Evolutionary conservation across 2,797 vertebrate genomes (phyloP).

Genomic region (Karalla daura): DNA sequence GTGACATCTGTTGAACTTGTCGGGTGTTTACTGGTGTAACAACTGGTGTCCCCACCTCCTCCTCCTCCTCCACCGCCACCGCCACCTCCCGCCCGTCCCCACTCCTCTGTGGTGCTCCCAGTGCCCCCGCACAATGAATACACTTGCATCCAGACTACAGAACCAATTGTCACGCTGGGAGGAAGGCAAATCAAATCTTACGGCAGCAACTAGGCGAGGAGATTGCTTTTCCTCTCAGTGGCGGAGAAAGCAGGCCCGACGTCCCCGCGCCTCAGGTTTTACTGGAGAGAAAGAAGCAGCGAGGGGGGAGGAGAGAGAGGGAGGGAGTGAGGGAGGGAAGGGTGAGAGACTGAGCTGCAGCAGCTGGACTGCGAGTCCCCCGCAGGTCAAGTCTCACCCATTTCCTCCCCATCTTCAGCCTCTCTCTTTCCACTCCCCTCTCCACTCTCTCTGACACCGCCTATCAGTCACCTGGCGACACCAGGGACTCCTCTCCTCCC

Average conservation of each 20-base stretch:
- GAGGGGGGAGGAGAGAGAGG: constrained; percentile 66
- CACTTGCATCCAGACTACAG: constrained; percentile 81
- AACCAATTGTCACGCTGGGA: constrained; percentile 84
- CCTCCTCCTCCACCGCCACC: no score
- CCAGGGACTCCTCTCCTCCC: constrained; percentile 64
- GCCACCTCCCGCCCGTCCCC: constrained; percentile 41
- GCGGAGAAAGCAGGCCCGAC: constrained; percentile 63
- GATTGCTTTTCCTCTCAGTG: constrained; percentile 84
- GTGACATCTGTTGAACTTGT: constrained; percentile 79
- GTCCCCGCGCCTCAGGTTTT: constrained; percentile 58
- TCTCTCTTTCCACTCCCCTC: constrained; percentile 46
- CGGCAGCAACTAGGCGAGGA: constrained; percentile 81
- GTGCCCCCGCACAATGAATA: constrained; percentile 78
- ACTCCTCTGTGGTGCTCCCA: constrained; percentile 53
- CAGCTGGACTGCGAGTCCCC: constrained; percentile 55
- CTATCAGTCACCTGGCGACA: constrained; percentile 66
- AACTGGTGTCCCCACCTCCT: constrained; percentile 72
- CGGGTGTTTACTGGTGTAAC: constrained; percentile 78
- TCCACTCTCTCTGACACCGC: constrained; percentile 57
- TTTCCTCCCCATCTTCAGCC: constrained; percentile 58
- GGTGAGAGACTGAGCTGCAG: constrained; percentile 54
- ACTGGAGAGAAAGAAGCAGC: constrained; percentile 61
- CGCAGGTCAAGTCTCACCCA: constrained; percentile 71
- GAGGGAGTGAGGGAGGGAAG: constrained; percentile 63
- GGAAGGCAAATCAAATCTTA: constrained; percentile 87